Evolutionary conservation across 2,888 invertebrate species (phyloP).

Genomic region (Pteria penguin): DNA sequence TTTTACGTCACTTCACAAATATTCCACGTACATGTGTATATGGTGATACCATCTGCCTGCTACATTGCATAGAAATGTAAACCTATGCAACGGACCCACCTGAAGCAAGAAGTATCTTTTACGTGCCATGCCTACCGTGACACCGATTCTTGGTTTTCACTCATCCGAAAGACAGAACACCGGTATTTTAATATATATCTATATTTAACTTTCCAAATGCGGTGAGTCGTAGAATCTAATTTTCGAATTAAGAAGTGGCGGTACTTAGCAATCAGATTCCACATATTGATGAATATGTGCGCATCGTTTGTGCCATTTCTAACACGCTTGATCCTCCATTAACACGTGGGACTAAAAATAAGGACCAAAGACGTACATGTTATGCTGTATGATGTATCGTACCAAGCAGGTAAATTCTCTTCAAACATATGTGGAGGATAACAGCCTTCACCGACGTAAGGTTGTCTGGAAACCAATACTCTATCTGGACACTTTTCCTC

Average conservation of each 20-base stretch:
- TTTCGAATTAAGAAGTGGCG: conserved; percentile 40
- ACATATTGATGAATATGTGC: conserved; percentile 43
- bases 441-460: conserved; percentile 13
- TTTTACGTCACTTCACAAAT: no score
- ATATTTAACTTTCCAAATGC: conserved; percentile 23
- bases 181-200: neutral
- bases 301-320: conserved; percentile 43
- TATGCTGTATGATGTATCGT: conserved; percentile 22
- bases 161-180: no score
- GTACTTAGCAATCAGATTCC: conserved; percentile 44
- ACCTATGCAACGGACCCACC: no score
- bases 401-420: conserved; percentile 18
- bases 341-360: neutral
- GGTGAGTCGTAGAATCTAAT: conserved; percentile 48
- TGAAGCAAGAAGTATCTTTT: no score
- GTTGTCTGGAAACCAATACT: conserved; percentile 27
- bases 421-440: conserved; percentile 10
- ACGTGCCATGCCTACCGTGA: no score
- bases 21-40: no score
- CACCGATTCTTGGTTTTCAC: no score
- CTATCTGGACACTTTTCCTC: conserved; percentile 43
- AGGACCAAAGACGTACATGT: conserved; percentile 16
- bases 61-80: no score
- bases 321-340: conserved; percentile 33
- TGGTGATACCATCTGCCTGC: no score